Percentiles rank a stretch among this genome's conserved stretches.
These are phyloP conservation scores for Notolepis coatsorum DNA, from an alignment of 2,797 vertebrate species.

Conservation along the genomic window DNA sequence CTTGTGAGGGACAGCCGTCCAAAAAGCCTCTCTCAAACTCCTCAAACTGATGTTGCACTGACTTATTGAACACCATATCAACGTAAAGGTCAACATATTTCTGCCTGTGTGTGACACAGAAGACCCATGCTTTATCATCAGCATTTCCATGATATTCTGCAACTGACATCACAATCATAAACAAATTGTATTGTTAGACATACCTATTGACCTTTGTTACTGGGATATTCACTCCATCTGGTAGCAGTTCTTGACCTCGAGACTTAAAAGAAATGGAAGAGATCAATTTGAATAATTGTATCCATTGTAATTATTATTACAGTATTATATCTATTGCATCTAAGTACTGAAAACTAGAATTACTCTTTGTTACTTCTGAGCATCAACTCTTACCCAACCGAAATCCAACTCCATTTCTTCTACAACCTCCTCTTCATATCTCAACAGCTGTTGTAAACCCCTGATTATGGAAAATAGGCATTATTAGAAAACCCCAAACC, in stretches of 20 bases:
- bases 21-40: slow-evolving; percentile 65
- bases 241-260: slow-evolving; percentile 63
- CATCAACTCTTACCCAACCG: slow-evolving; percentile 60
- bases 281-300: background rate
- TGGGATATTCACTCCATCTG: slow-evolving; percentile 67
- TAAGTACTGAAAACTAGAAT: background rate
- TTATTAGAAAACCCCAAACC: background rate
- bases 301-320: background rate
- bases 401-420: slow-evolving; percentile 65
- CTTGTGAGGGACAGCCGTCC: slow-evolving; percentile 54
- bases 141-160: no score
- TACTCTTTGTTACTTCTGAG: background rate
- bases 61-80: slow-evolving; percentile 69
- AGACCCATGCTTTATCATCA: background rate
- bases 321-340: background rate
- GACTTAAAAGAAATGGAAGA: slow-evolving; percentile 29
- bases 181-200: background rate
- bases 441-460: slow-evolving; percentile 55
- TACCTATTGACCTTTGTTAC: slow-evolving; percentile 78
- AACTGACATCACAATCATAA: background rate
- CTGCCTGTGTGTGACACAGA: slow-evolving; percentile 56
- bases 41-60: slow-evolving; percentile 55
- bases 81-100: slow-evolving; percentile 76
- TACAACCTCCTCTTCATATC: slow-evolving; percentile 57
- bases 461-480: slow-evolving; percentile 45